Conservation (phyloP, 1,140 invertebrate genomes). For the Apis laboriosa region DNA sequence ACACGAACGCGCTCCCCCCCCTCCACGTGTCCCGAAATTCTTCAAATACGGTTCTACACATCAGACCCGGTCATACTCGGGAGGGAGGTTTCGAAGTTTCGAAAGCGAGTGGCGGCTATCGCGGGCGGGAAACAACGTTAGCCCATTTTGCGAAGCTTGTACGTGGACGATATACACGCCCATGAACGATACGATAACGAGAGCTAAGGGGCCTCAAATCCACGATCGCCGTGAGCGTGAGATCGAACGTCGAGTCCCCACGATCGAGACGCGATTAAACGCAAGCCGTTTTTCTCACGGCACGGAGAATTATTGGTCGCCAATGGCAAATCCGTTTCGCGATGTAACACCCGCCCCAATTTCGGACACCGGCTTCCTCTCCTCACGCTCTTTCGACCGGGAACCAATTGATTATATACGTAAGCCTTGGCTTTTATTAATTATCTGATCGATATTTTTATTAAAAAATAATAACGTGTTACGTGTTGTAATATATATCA, state of each 20-base stretch:
- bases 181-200: slow-evolving; percentile 62
- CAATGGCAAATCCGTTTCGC: slow-evolving; percentile 31
- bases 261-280: slow-evolving; percentile 55
- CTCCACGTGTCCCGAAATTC: too few relatives aligned
- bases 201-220: slow-evolving; percentile 55
- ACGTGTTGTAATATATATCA: too few relatives aligned
- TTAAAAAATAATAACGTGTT: too few relatives aligned
- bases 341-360: slow-evolving; percentile 9
- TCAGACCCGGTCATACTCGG: too few relatives aligned
- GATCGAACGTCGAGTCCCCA: slow-evolving; percentile 58
- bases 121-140: slow-evolving; percentile 46
- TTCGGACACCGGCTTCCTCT: neutral
- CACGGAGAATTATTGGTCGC: slow-evolving; percentile 46
- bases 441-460: too few relatives aligned
- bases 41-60: neutral
- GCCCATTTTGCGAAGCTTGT: slow-evolving; percentile 57
- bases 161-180: slow-evolving; percentile 49
- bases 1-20: too few relatives aligned
- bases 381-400: neutral
- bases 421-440: too few relatives aligned
- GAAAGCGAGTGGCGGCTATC: slow-evolving; percentile 30
- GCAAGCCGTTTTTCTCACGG: slow-evolving; percentile 56
- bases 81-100: neutral
- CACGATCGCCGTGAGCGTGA: slow-evolving; percentile 58
- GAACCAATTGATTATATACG: too few relatives aligned